phyloP scores from a whole-genome alignment of 2,888 invertebrate species.

The Phoenoteleia sp. region DNA sequence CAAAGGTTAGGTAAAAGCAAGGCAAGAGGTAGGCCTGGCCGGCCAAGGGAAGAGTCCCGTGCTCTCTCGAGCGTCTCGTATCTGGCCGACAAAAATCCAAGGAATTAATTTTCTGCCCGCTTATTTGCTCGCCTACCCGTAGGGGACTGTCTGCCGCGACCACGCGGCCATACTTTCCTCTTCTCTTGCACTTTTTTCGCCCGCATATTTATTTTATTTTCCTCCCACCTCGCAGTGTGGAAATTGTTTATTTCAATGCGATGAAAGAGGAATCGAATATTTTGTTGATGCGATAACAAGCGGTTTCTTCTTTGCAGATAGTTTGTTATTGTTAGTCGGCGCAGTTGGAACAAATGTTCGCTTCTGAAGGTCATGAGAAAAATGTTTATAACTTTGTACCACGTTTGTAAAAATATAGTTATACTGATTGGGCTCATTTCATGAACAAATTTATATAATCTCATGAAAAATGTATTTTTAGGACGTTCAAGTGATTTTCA shows the following conservation, averaged over 20 bases:
- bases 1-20: conserved; percentile 37
- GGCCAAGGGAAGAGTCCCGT: conserved; percentile 58
- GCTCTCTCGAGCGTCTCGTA: conserved; percentile 79
- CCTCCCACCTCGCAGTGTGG: background rate
- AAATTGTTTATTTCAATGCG: conserved; percentile 52
- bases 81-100: conserved; percentile 78
- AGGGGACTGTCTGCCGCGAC: conserved; percentile 71
- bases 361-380: no score
- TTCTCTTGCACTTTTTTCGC: conserved; percentile 34
- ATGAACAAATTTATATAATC: no score
- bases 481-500: no score
- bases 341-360: no score
- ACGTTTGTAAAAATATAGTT: no score
- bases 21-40: conserved; percentile 31
- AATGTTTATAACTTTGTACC: no score
- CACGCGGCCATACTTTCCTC: conserved; percentile 54
- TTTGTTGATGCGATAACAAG: no score
- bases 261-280: no score
- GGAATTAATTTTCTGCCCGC: conserved; percentile 83
- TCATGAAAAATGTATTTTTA: no score
- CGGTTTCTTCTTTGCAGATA: no score
- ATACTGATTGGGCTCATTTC: no score
- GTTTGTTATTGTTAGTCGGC: no score
- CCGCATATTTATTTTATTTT: conserved; percentile 42
- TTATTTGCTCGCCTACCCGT: conserved; percentile 77